Base-by-base conservation (phyloP, 1,140 invertebrate species). In the Chrysopa pallens region DNA sequence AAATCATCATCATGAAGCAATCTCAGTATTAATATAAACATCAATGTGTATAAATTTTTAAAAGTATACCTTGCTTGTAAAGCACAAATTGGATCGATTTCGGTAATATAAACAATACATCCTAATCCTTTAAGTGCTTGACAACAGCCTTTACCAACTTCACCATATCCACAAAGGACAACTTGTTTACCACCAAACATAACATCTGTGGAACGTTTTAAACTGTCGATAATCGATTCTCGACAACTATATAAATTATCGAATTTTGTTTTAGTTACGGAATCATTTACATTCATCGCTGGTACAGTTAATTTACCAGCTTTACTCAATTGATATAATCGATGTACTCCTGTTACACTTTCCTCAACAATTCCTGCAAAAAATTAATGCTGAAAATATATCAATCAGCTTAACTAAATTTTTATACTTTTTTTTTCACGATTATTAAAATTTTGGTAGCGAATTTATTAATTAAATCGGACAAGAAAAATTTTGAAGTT, bases 101-200 rank as follows among this genome's bases (percentile, higher is more conserved):
- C 94, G 38, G 93, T 95, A 12, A 98, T 86, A 61, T 90, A 94
- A 13, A 84, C 88, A 53, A 93, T 83, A 65, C 88, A 87, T 13
- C 93, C 93, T 40, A 97, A 70, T 1, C 89, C 91, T 62, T 94
- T 94, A 6, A 98, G 65, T 2, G 92, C 89, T 61, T 93, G 86
- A 53, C 86, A 89, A 66, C 92, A 96, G 6, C 93, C 92, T 70
- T 98, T 97, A 15, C 94, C 94, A 29, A 98, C 93, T 72, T 97
- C 91, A 4, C 94, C 93, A 60, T 96, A 98, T 7, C 94, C 93
- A 66, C 92, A 96, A 33, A 98, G 81, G 0, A 94, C 79, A 1
- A 94, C 85, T 65, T 95, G 91, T 61, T 97, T 97, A 1, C 93
- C 94, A 29, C 91, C 93, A 62, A 97, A 94, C 93, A 98, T 97